Percentiles rank a stretch among this genome's conserved stretches.
phyloP scores from a whole-genome alignment of 2,888 invertebrate species.

The Scrobipalpa atriplicella region DNA sequence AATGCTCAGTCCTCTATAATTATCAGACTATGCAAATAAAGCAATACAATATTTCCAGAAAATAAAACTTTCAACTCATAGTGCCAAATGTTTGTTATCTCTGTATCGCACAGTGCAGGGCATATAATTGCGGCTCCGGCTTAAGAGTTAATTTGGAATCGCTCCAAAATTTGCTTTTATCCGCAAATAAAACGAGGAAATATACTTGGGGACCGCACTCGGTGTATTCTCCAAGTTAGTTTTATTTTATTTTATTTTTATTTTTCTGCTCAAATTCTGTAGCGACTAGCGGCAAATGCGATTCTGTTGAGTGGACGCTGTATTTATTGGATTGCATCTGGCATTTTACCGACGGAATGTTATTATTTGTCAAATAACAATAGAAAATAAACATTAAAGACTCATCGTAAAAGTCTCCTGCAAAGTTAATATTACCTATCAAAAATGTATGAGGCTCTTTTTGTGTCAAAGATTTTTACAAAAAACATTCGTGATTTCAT shows the following conservation, averaged over 20 bases:
- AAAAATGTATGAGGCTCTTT: too few species aligned
- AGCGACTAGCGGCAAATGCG: background rate
- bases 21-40: background rate
- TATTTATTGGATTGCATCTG: background rate
- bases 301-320: slow-evolving; percentile 4
- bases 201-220: slow-evolving; percentile 34
- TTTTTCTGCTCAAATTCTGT: slow-evolving; percentile 1
- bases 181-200: slow-evolving; percentile 63
- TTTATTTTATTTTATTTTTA: background rate
- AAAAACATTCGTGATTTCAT: too few species aligned
- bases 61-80: slow-evolving; percentile 20
- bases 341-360: background rate
- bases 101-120: slow-evolving; percentile 53
- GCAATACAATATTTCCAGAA: slow-evolving; percentile 22
- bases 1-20: background rate
- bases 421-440: too few species aligned
- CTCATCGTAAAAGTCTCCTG: too few species aligned
- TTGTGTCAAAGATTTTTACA: too few species aligned
- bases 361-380: background rate
- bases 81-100: slow-evolving; percentile 40
- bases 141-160: slow-evolving; percentile 77
- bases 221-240: slow-evolving; percentile 16
- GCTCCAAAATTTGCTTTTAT: slow-evolving; percentile 72
- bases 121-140: slow-evolving; percentile 65
- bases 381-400: too few species aligned